These are phyloP conservation scores for Eupleurogrammus muticus DNA, from an alignment of 2,797 vertebrate genomes.

Conservation along the genomic window DNA sequence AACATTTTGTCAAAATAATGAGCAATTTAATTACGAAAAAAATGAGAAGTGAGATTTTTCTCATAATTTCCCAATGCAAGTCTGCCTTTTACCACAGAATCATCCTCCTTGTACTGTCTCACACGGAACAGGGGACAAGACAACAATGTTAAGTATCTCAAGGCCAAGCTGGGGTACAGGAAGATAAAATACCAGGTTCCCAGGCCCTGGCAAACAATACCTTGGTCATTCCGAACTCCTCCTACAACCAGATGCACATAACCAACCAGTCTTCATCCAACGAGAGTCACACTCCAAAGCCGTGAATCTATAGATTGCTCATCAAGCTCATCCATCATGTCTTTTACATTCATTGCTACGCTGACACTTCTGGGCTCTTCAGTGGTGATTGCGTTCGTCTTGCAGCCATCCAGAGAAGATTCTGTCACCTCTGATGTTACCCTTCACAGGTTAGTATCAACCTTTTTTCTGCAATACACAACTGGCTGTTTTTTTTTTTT, in stretches of 20 bases:
- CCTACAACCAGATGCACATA: conserved; percentile 39
- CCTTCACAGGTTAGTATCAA: conserved; percentile 71
- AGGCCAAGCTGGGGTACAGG: conserved; percentile 75
- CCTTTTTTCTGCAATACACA: neutral
- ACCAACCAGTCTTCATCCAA: conserved; percentile 4
- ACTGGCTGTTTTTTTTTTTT: too few relatives aligned
- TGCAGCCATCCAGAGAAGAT: conserved; percentile 68
- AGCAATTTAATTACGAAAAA: too few relatives aligned
- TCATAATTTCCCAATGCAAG: neutral
- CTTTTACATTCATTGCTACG: conserved; percentile 37
- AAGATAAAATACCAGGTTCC: conserved; percentile 86
- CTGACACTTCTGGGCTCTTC: conserved; percentile 66
- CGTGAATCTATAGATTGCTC: conserved; percentile 12
- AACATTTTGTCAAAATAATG: too few relatives aligned
- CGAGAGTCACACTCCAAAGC: neutral
- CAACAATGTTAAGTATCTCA: conserved; percentile 87
- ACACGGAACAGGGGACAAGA: conserved; percentile 74
- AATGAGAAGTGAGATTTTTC: too few relatives aligned
- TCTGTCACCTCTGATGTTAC: conserved; percentile 23
- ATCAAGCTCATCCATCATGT: conserved; percentile 62
- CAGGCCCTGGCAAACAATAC: conserved; percentile 76
- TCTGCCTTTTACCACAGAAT: conserved; percentile 28
- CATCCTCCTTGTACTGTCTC: conserved; percentile 68
- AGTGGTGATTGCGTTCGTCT: conserved; percentile 65
- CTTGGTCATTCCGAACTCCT: conserved; percentile 43